Base-by-base conservation (phyloP, 2,113 vertebrate species). In the Elephas maximus region DNA sequence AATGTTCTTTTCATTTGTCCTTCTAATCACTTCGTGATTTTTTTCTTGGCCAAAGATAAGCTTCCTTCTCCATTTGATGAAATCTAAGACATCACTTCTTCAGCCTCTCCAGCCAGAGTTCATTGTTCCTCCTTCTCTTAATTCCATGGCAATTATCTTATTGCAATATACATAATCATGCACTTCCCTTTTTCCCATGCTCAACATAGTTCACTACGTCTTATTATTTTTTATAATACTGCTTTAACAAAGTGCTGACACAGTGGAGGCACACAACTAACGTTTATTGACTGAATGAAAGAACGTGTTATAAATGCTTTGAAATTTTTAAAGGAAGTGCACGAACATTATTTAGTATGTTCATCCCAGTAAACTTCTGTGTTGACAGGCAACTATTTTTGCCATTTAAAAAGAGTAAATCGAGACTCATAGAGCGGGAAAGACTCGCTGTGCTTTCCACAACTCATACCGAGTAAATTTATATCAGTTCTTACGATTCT, bases 311-410 rank as follows among this genome's bases (percentile, higher is more conserved):
- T 8, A 20, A 62, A 89, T 30, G 5, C 12, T 86, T 76, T 11
- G 33, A 15, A 69, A 53, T 67, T 48, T 86, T 71, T 95, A 78
- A 89, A 89, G 21, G 45, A 95, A 65, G n/a, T 92, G 76, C 44
- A 78, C 48, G 30, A 37, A 23, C 15, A 57, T 87, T 81, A 51
- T 92, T 65, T 74, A 44, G 24, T 82, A 87, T 48, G 30, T 79
- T 65, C 44, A 90, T 95, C 41, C 62, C 33, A 90, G 57, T 14
- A 8, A 67, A 2, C 24, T 21, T 76, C 15, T 45, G 7, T 41
- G n/a, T 41, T 96, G 44, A 94, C 0, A 93, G 20, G 48, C 48
- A 67, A 87, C 51, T 84, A 23, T 41, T 94, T 93, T 74, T 88
- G 28, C 14, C 51, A 79, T 53, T 92, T 79, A 30, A 57, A 85